Conservation (phyloP, 1,140 invertebrate species). For the Aphaenogaster floridana region DNA sequence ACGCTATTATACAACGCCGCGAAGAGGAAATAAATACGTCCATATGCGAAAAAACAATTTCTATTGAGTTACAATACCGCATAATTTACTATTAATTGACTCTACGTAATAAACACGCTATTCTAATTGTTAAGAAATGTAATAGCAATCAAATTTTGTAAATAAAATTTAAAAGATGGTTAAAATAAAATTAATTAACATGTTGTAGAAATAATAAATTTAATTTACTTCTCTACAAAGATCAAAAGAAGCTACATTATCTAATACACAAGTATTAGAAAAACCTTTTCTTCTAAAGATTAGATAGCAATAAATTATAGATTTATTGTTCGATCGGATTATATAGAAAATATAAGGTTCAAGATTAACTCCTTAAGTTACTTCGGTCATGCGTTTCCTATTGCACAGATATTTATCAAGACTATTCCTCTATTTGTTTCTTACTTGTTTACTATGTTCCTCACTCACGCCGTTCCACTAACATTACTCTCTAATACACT, state of each 20-base stretch:
- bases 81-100: neutral
- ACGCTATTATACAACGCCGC: neutral
- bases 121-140: neutral
- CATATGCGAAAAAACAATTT: neutral
- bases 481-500: slow-evolving; percentile 22
- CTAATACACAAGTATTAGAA: neutral
- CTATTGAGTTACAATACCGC: neutral
- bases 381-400: neutral
- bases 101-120: neutral
- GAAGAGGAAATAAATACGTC: slow-evolving; percentile 9
- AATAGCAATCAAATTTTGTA: neutral
- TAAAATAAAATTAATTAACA: slow-evolving; percentile 5
- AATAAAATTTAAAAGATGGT: neutral
- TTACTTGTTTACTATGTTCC: slow-evolving; percentile 12
- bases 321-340: neutral
- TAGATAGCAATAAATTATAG: neutral
- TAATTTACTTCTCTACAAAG: neutral
- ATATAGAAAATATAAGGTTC: neutral
- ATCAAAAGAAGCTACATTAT: neutral
- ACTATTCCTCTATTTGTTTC: slow-evolving; percentile 15
- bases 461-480: slow-evolving; percentile 9
- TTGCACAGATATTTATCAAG: slow-evolving; percentile 19
- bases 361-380: neutral
- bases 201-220: neutral
- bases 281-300: neutral